Conservation (phyloP, 2,888 invertebrate species). For the Nezara viridula region DNA sequence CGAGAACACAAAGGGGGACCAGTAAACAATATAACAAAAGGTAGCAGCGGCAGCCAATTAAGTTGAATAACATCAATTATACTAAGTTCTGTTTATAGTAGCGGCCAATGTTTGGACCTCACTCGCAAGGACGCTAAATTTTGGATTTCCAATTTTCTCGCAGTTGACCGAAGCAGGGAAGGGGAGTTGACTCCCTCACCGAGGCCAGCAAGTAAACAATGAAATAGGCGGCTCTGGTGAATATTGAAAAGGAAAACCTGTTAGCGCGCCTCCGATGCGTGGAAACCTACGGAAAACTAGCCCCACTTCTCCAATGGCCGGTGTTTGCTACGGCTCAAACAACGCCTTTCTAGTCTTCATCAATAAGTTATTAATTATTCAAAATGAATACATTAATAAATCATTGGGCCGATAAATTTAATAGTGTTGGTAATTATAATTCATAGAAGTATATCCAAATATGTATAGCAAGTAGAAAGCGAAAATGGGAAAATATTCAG, state of each 20-base stretch:
- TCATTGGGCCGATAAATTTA: too few species aligned
- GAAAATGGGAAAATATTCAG: too few species aligned
- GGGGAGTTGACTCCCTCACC: conserved; percentile 14
- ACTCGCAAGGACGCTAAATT: conserved; percentile 36
- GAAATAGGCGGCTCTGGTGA: conserved; percentile 44
- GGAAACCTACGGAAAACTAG: not conserved
- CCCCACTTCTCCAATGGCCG: not conserved
- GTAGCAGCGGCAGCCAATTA: conserved; percentile 43
- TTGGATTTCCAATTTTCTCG: conserved; percentile 48
- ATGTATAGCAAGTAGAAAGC: too few species aligned
- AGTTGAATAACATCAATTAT: conserved; percentile 56
- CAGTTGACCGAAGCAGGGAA: conserved; percentile 43
- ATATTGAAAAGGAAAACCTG: conserved; percentile 49
- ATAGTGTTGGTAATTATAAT: too few species aligned
- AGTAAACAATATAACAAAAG: conserved; percentile 55
- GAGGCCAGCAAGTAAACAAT: conserved; percentile 21
- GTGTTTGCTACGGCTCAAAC: not conserved
- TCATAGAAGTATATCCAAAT: too few species aligned
- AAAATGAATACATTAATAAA: too few species aligned
- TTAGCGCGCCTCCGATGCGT: not conserved
- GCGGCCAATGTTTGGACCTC: conserved; percentile 37
- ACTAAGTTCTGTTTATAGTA: conserved; percentile 47
- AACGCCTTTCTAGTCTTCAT: not conserved
- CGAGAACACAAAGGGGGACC: not conserved
- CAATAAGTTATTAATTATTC: not conserved